These are phyloP conservation scores for Plebejus melissa DNA, from an alignment of 2,888 invertebrate species.

Conservation along the genomic window DNA sequence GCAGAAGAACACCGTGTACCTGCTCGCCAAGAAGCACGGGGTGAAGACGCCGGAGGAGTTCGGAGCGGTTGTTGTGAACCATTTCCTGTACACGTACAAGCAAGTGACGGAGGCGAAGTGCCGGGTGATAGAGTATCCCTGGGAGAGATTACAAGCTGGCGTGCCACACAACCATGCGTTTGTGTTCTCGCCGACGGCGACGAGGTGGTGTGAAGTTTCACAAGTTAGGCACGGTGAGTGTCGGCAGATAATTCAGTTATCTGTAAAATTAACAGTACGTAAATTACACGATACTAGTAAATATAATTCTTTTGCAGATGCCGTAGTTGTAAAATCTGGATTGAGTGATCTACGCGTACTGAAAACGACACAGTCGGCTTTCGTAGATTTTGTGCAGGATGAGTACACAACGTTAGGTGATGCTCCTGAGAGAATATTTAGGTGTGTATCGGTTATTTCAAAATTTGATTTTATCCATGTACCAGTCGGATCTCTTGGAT, in stretches of 20 bases:
- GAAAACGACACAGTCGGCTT: conserved; percentile 90
- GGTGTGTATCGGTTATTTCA: conserved; percentile 43
- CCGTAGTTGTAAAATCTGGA: conserved; percentile 82
- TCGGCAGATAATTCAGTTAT: background rate
- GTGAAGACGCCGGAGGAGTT: conserved; percentile 88
- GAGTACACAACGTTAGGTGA: conserved; percentile 88
- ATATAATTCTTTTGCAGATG: conserved; percentile 50
- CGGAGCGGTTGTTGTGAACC: conserved; percentile 84
- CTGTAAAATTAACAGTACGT: background rate
- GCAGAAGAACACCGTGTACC: conserved; percentile 89
- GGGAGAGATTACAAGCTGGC: conserved; percentile 82
- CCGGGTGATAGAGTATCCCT: conserved; percentile 86
- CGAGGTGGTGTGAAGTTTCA: conserved; percentile 83
- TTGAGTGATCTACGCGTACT: conserved; percentile 84
- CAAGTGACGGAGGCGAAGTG: conserved; percentile 85
- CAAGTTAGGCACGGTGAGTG: conserved; percentile 82
- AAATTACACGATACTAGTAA: background rate
- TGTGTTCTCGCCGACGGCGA: conserved; percentile 82
- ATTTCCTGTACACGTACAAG: conserved; percentile 86
- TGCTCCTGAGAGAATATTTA: conserved; percentile 86
- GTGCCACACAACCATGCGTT: conserved; percentile 87
- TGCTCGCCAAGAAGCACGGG: conserved; percentile 88
- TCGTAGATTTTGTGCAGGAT: conserved; percentile 88
- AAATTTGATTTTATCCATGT: background rate
- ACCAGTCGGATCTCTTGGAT: background rate